Conservation (phyloP, 2,113 vertebrate genomes). For the Nannobrachium achirus region DNA sequence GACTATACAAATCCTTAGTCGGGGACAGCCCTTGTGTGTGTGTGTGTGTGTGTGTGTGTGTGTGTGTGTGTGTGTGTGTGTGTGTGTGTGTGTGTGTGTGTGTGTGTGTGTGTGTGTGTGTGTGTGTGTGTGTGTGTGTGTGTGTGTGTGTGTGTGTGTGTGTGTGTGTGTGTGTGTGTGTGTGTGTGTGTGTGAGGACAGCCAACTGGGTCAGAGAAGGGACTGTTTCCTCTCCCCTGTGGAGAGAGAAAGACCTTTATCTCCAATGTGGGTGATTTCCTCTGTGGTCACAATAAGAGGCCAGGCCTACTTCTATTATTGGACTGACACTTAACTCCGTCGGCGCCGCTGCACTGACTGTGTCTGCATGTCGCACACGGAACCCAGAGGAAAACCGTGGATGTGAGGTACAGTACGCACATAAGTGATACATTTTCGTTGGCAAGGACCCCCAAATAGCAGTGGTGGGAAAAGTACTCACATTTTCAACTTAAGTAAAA, state of each 20-base stretch:
- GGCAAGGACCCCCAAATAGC: background rate
- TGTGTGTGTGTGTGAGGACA: slow-evolving; percentile 18
- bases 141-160: background rate
- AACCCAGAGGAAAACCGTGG: background rate
- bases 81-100: too few species aligned
- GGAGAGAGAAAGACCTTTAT: slow-evolving; percentile 64
- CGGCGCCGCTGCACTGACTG: too few species aligned
- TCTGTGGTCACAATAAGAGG: slow-evolving; percentile 60
- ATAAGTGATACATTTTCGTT: background rate
- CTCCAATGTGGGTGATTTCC: slow-evolving; percentile 67
- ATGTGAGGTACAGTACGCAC: background rate
- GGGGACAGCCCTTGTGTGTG: slow-evolving; percentile 8
- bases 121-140: background rate
- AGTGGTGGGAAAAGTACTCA: too few species aligned
- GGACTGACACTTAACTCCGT: slow-evolving; percentile 40
- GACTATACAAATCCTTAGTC: too few species aligned
- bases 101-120: slow-evolving; percentile 10
- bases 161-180: slow-evolving; percentile 5
- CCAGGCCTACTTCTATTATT: slow-evolving; percentile 57
- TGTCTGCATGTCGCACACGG: too few species aligned
- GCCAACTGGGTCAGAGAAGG: slow-evolving; percentile 72
- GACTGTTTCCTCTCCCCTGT: slow-evolving; percentile 56
- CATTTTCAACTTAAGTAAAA: too few species aligned
- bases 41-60: slow-evolving; percentile 1
- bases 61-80: too few species aligned